A percentile compares a stretch with the other conserved stretches of the same genome.
Conservation (phyloP, 1,140 invertebrate species). For the Drosophila suzukii region DNA sequence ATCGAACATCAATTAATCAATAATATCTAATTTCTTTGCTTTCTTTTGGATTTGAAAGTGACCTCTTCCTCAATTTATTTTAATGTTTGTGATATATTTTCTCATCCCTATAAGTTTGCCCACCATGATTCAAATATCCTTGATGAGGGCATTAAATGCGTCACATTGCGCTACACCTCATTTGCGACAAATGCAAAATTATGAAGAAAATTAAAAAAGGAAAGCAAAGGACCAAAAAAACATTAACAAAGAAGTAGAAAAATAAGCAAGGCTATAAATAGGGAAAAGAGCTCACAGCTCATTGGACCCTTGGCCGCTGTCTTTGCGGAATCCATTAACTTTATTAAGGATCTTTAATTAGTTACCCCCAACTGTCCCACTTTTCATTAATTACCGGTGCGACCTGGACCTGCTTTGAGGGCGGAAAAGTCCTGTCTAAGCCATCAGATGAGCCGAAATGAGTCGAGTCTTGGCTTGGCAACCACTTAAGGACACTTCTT, state of each 20-base stretch:
- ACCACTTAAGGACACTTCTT: conserved; percentile 61
- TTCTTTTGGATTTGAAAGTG: no score
- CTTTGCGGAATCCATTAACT: conserved; percentile 66
- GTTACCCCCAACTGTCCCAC: conserved; percentile 65
- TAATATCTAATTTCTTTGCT: no score
- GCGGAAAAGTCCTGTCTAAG: conserved; percentile 41
- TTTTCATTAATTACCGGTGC: conserved; percentile 75
- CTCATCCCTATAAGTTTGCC: no score
- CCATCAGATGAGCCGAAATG: conserved; percentile 38
- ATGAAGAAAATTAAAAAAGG: conserved; percentile 14
- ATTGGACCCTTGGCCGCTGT: conserved; percentile 39
- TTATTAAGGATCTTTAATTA: conserved; percentile 79
- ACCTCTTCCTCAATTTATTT: no score
- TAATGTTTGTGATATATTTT: no score
- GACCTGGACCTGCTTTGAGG: conserved; percentile 30
- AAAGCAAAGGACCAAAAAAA: not conserved
- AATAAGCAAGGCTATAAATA: conserved; percentile 43
- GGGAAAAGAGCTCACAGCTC: conserved; percentile 58
- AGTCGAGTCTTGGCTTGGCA: conserved; percentile 21
- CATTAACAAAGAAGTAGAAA: conserved; percentile 23
- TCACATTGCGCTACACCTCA: conserved; percentile 13
- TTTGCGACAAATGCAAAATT: conserved; percentile 27
- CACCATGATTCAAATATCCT: not conserved
- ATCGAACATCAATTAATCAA: no score
- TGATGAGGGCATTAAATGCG: conserved; percentile 10